A percentile compares a stretch with the other conserved stretches of the same genome.
phyloP scores from a whole-genome alignment of 2,797 vertebrate species.

The Synaphobranchus kaupii region DNA sequence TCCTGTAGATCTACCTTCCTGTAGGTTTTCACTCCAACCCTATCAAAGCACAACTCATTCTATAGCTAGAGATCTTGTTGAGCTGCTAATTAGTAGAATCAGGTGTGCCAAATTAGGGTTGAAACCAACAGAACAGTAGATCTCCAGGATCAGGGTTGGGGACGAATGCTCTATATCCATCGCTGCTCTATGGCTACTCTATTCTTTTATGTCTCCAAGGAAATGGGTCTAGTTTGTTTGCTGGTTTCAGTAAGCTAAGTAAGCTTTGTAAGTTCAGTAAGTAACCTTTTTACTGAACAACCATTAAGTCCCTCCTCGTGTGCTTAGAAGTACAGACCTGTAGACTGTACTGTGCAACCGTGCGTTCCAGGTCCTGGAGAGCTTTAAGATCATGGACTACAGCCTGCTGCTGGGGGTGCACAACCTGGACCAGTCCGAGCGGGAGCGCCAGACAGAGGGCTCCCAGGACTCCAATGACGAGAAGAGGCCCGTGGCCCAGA shows the following conservation, averaged over 20 bases:
- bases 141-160: too few relatives aligned
- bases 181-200: too few relatives aligned
- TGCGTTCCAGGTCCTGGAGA: conserved; percentile 82
- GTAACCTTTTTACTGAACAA: neutral
- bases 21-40: too few relatives aligned
- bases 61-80: too few relatives aligned
- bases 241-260: neutral
- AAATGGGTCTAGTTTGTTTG: neutral
- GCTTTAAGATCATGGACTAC: conserved; percentile 99
- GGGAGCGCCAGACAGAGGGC: conserved; percentile 87
- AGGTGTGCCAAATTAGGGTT: too few relatives aligned
- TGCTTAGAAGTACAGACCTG: neutral
- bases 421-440: conserved; percentile 93
- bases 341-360: neutral
- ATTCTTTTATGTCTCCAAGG: neutral
- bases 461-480: conserved; percentile 83
- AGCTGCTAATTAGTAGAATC: too few relatives aligned
- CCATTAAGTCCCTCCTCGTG: neutral
- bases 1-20: too few relatives aligned
- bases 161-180: too few relatives aligned
- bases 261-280: too few relatives aligned
- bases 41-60: too few relatives aligned
- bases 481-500: conserved; percentile 92
- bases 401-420: conserved; percentile 95
- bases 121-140: too few relatives aligned